Percentiles rank a stretch among this genome's conserved stretches.
Evolutionary conservation across 2,797 vertebrate species (phyloP).

Genomic region (Eidolon dupreanum): DNA sequence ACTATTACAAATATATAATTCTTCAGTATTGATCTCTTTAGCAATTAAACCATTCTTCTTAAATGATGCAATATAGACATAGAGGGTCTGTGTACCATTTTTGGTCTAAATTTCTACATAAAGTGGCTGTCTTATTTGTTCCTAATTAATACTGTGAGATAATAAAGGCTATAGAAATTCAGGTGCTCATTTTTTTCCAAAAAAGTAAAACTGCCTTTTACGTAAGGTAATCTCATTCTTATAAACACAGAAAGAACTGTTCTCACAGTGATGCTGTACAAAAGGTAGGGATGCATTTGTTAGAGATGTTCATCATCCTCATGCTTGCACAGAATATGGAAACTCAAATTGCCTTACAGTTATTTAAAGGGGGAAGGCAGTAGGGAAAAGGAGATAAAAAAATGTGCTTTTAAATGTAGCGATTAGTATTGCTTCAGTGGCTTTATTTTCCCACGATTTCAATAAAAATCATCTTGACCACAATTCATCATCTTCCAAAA

Average conservation of each 20-base stretch:
- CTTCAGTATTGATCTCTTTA: background rate
- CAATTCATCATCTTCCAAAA: constrained; percentile 62
- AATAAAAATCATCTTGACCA: constrained; percentile 68
- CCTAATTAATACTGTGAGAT: background rate
- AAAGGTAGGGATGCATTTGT: background rate
- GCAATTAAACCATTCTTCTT: background rate
- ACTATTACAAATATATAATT: background rate
- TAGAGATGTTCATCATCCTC: background rate
- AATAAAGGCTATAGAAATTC: background rate
- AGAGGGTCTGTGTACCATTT: background rate
- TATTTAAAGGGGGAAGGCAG: constrained; percentile 47
- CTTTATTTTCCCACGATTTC: constrained; percentile 64
- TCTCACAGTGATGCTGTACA: background rate
- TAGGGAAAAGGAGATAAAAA: background rate
- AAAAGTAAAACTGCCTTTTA: background rate
- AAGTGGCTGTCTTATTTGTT: background rate
- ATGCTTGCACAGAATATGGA: background rate
- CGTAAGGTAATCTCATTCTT: background rate
- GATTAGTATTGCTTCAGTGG: constrained; percentile 55
- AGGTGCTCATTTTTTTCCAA: background rate
- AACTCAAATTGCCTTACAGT: constrained; percentile 49
- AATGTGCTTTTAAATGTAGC: constrained; percentile 20
- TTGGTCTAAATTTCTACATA: constrained; percentile 1
- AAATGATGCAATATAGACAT: background rate
- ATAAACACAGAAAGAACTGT: background rate